phyloP scores from a whole-genome alignment of 2,888 invertebrate species.

The Phytoseiulus persimilis region DNA sequence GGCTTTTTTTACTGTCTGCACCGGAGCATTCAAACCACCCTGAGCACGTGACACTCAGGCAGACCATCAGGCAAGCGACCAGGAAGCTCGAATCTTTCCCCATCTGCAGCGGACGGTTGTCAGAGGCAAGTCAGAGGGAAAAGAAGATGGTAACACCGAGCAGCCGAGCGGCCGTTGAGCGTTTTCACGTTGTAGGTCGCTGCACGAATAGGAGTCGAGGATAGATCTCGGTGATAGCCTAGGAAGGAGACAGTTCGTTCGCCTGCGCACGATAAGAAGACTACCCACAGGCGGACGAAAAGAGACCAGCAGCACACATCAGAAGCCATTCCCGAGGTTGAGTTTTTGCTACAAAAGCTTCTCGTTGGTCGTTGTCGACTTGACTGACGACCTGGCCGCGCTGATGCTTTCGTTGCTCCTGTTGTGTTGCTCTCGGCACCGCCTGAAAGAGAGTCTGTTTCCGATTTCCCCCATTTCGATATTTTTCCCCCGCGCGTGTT shows the following conservation, averaged over 20 bases:
- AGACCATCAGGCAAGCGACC: neutral
- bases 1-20: neutral
- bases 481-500: neutral
- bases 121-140: neutral
- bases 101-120: neutral
- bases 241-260: neutral
- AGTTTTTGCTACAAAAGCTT: neutral
- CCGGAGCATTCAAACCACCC: neutral
- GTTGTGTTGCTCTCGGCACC: neutral
- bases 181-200: neutral
- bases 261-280: neutral
- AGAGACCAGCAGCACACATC: neutral
- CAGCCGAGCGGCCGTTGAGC: neutral
- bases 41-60: neutral
- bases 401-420: neutral
- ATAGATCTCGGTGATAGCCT: neutral
- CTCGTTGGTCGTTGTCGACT: neutral
- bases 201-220: neutral
- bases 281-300: neutral
- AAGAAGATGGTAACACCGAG: neutral
- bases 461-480: neutral
- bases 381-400: neutral
- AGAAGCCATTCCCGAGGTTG: no score
- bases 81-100: neutral
- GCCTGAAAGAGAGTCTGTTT: neutral